Base-by-base conservation (phyloP, 1,140 invertebrate species). In the Helicoverpa zea region DNA sequence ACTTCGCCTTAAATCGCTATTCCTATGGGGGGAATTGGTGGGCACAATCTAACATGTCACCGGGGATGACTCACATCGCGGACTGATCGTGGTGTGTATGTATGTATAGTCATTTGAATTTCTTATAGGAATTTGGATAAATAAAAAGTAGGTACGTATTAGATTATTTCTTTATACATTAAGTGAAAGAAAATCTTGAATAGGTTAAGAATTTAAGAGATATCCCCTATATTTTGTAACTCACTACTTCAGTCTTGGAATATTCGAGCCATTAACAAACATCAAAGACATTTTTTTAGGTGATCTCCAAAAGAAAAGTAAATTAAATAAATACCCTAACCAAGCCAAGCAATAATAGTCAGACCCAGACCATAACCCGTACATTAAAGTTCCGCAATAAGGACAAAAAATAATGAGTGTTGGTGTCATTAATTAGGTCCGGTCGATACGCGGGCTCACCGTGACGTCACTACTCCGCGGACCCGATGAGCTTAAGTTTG, bases 401-500 rank as follows among this genome's bases (percentile, higher is more conserved):
- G 1, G 16, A 49, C 64, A 49, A 68, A 68, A 68, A 68, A 16
- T 49, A 68, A 68, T 68, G 64, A 68, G 30, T 68, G 64, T 43
- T 13, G 64, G 64, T 18, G 16, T 75, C 35, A 56, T 75, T 75
- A 75, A 75, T 75, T 59, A 59, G 12, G 5, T 23, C 16, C 47
- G 43, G 49, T 51, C 11, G 43, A 75, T 61, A 11, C 14, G 66
- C 30, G 5, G 70, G 56, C 54, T 75, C 43, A 13, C 30, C 30
- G 56, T 58, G 58, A 52, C 54, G 58, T 58, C 72, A 75, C 54
- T 16, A 18, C 30, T 74, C 23, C 56, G 30, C n/a, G 54, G 43
- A 68, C 14, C 16, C 64, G 56, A 75, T 75, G 43, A 61, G 58
- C 72, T 59, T 49, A 75, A 75, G 72, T 75, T 75, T 49, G 12